These are phyloP conservation scores for Nephrotoma guestfalica DNA, from an alignment of 2,888 invertebrate genomes.

Conservation along the genomic window DNA sequence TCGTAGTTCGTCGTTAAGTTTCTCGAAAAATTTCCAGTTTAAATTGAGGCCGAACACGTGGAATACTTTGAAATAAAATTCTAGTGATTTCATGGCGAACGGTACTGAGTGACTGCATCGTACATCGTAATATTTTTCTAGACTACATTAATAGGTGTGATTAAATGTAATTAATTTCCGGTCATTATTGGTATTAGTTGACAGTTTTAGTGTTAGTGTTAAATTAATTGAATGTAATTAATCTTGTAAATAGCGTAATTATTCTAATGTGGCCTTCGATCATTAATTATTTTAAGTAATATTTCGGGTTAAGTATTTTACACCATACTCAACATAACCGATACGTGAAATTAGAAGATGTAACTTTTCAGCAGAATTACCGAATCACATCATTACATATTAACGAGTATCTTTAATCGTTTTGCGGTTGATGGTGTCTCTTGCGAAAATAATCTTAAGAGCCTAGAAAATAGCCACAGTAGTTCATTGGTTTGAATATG, in stretches of 20 bases:
- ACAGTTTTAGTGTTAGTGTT: background rate
- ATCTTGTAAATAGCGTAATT: background rate
- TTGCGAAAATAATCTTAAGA: too few species aligned
- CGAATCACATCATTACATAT: too few species aligned
- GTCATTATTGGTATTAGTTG: background rate
- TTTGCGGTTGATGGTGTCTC: too few species aligned
- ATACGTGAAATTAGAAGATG: too few species aligned
- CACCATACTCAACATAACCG: too few species aligned
- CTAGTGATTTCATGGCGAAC: background rate
- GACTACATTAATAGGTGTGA: background rate
- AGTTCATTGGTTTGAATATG: too few species aligned
- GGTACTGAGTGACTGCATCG: background rate
- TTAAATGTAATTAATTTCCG: background rate
- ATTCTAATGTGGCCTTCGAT: too few species aligned
- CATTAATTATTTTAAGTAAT: too few species aligned
- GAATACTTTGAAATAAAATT: background rate
- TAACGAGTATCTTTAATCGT: too few species aligned
- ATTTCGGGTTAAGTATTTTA: too few species aligned
- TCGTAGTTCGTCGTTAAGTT: background rate
- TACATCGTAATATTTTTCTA: background rate
- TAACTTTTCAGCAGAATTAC: too few species aligned
- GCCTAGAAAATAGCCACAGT: too few species aligned
- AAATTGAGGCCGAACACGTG: background rate
- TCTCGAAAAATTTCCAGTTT: background rate
- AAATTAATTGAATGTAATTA: background rate